These are phyloP conservation scores for Nephrotoma flavescens DNA, from an alignment of 2,888 invertebrate genomes.

Conservation along the genomic window DNA sequence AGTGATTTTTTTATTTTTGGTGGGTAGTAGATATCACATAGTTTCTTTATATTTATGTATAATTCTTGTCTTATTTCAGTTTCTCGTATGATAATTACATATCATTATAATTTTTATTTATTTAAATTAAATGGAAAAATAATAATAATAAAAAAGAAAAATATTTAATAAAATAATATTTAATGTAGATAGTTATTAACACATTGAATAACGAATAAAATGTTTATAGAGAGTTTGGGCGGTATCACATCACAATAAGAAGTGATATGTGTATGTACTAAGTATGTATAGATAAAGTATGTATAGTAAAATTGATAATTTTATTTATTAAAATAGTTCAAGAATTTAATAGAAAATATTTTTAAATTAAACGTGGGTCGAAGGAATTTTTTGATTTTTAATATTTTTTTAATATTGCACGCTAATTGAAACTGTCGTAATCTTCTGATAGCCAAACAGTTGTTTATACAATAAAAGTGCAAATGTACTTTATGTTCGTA, in stretches of 20 bases:
- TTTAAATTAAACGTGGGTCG: not conserved
- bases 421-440: not conserved
- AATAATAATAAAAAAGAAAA: not conserved
- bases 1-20: not conserved
- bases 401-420: not conserved
- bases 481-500: no score
- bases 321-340: not conserved
- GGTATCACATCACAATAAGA: not conserved
- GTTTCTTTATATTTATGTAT: not conserved
- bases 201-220: not conserved
- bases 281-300: not conserved
- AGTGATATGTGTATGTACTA: not conserved
- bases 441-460: not conserved
- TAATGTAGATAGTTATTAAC: not conserved
- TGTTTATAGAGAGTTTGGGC: not conserved
- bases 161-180: not conserved
- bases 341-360: not conserved
- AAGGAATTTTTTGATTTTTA: not conserved
- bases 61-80: not conserved
- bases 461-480: not conserved
- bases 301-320: not conserved
- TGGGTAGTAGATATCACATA: not conserved
- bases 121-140: not conserved
- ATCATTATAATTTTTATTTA: not conserved
- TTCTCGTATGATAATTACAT: not conserved